Evolutionary conservation across 2,113 vertebrate species (phyloP), one percentile per base, ranked within the genome.

Genomic region (Corynorhinus townsendii): DNA sequence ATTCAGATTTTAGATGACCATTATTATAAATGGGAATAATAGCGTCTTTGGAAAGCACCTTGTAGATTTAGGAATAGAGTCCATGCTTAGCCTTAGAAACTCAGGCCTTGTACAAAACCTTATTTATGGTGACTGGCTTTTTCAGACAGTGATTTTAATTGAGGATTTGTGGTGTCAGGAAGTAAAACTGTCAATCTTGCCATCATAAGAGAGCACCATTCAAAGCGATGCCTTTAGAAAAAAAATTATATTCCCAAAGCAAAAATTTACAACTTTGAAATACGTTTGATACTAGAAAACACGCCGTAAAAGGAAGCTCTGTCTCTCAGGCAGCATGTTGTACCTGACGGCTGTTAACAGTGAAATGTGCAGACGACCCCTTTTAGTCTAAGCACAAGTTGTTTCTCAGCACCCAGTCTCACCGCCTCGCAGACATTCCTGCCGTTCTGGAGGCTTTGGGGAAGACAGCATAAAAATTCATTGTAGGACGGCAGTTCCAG

Each of bases 251-350:
- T 64, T 68, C 62, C 72, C n/a, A 15, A 54, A 95, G 56, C 72
- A 75, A 73, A 93, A 96, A 59, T 62, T 30, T 38, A 66, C 56
- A 91, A 72, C 66, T 95, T 68, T 77, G 84, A 93, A 91, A 87
- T 81, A 62, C 85, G 71, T 75, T 92, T 45, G 59, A 28, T 54
- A 89, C 94, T 90, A 94, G 83, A 95, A 94, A 96, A 87, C 15
- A 68, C 11, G 45, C 79, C 66, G 9, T 80, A 72, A 91, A 68
- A 86, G 66, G 95, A 77, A 81, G 69, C 7, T 47, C 30, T 43
- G 52, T 24, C 40, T 56, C 92, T 85, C 52, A 71, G 54, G 49
- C 62, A 28, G 40, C 89, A 43, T 90, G 49, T 95, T 86, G 43
- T 62, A 69, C 90, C 17, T 38, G 11, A 68, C 49, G 82, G 72